Percentiles rank a stretch among this genome's conserved stretches.
Evolutionary conservation across 2,888 invertebrate genomes (phyloP).

Genomic region (Aleiodes alternator): DNA sequence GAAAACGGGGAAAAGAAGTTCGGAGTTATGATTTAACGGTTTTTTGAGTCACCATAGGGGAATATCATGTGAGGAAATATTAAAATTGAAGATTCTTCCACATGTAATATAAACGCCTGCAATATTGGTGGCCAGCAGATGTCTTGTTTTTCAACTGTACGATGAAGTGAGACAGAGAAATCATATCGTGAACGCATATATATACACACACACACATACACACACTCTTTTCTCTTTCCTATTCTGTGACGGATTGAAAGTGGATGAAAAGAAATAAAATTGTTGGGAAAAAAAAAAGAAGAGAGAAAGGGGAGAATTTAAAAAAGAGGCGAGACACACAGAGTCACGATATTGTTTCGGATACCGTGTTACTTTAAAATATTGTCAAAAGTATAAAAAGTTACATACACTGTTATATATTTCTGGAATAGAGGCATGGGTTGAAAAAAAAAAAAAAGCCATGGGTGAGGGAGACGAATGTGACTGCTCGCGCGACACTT

Average conservation of each 20-base stretch:
- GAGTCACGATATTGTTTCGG: slow-evolving; percentile 70
- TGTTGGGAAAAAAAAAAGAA: slow-evolving; percentile 46
- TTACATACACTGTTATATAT: slow-evolving; percentile 53
- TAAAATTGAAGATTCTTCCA: slow-evolving; percentile 73
- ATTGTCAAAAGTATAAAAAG: slow-evolving; percentile 70
- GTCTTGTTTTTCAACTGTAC: slow-evolving; percentile 62
- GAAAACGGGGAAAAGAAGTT: slow-evolving; percentile 28
- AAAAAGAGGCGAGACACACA: slow-evolving; percentile 40
- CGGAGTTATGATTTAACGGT: slow-evolving; percentile 65
- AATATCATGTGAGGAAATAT: slow-evolving; percentile 66
- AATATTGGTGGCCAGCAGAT: slow-evolving; percentile 75
- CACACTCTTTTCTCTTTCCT: background rate
- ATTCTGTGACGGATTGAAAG: slow-evolving; percentile 46
- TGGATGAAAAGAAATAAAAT: slow-evolving; percentile 48
- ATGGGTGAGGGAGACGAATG: slow-evolving; percentile 36
- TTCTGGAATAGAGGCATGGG: slow-evolving; percentile 28
- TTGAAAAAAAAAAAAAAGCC: background rate
- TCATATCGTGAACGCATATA: slow-evolving; percentile 28
- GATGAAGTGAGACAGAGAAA: background rate
- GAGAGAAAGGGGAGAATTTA: slow-evolving; percentile 39
- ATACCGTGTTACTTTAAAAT: slow-evolving; percentile 71
- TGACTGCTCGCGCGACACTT: slow-evolving; percentile 64
- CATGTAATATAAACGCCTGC: slow-evolving; percentile 70
- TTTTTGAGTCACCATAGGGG: slow-evolving; percentile 18
- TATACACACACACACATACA: too few species aligned